Evolutionary conservation across 2,113 vertebrate species (phyloP).

Genomic region (Bostrychus sinensis): DNA sequence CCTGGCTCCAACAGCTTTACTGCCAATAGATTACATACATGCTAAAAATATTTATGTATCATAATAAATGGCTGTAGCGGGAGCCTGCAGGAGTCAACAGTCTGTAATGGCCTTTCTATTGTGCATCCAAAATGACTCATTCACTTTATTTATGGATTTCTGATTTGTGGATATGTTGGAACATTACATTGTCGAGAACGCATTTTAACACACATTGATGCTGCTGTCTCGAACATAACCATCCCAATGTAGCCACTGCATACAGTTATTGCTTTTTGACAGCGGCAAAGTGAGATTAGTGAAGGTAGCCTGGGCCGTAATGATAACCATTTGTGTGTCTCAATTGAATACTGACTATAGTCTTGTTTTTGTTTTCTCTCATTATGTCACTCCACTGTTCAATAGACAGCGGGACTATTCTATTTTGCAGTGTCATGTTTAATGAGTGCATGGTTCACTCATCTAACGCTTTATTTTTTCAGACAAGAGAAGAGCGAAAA

Average conservation of each 20-base stretch:
- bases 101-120: slow-evolving; percentile 54
- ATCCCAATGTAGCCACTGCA: not conserved
- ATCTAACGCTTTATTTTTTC: slow-evolving; percentile 33
- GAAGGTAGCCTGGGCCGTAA: slow-evolving; percentile 27
- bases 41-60: slow-evolving; percentile 51
- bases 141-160: slow-evolving; percentile 67
- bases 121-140: slow-evolving; percentile 62
- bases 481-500: slow-evolving; percentile 8
- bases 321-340: slow-evolving; percentile 45
- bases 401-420: slow-evolving; percentile 36
- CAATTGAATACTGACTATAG: slow-evolving; percentile 43
- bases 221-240: not conserved
- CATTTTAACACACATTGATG: slow-evolving; percentile 6
- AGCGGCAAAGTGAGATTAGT: slow-evolving; percentile 28
- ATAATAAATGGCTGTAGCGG: slow-evolving; percentile 42
- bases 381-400: slow-evolving; percentile 57
- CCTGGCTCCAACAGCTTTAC: slow-evolving; percentile 22
- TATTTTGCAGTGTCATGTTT: slow-evolving; percentile 66
- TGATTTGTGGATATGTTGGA: slow-evolving; percentile 59
- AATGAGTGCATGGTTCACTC: slow-evolving; percentile 62
- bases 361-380: slow-evolving; percentile 34
- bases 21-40: slow-evolving; percentile 48
- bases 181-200: slow-evolving; percentile 37
- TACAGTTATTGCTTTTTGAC: slow-evolving; percentile 16
- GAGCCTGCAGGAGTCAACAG: slow-evolving; percentile 51